Evolutionary conservation across 2,113 vertebrate genomes (phyloP).

Genomic region (Malurus cyaneus): DNA sequence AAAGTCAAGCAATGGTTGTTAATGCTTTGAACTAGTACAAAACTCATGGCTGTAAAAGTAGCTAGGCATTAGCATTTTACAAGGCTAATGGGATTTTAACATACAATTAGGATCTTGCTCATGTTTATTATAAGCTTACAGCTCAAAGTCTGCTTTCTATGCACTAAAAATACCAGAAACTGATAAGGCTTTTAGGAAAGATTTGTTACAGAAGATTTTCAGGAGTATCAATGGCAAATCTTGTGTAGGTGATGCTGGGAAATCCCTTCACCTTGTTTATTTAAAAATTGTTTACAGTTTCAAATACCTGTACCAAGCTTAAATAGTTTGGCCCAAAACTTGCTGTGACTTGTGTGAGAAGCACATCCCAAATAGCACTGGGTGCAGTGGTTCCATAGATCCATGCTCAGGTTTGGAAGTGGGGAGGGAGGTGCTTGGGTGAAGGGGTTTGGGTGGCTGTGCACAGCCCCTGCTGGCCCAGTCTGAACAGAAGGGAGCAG

Average conservation of each 20-base stretch:
- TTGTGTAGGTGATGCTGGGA: not conserved
- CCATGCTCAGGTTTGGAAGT: fast-evolving
- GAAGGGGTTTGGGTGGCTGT: not conserved
- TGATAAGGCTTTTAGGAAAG: not conserved
- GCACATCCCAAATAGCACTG: fast-evolving
- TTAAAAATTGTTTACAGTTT: not conserved
- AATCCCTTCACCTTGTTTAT: not conserved
- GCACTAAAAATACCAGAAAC: not conserved
- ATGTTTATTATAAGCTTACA: not conserved
- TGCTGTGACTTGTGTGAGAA: too few relatives aligned
- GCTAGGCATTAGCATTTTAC: not conserved
- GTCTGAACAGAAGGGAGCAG: too few relatives aligned
- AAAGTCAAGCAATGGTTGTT: not conserved
- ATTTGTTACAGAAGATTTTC: not conserved
- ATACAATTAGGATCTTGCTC: not conserved
- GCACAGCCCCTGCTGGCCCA: not conserved
- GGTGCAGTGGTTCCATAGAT: not conserved
- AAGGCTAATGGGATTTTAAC: not conserved
- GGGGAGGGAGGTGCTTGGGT: too few relatives aligned
- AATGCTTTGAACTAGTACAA: not conserved
- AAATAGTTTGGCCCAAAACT: not conserved
- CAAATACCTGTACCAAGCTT: not conserved
- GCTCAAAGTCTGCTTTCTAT: not conserved
- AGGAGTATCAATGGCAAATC: not conserved
- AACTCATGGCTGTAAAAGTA: not conserved